Percentiles rank a stretch among this genome's conserved stretches.
Evolutionary conservation across 2,797 vertebrate species (phyloP).

Genomic region (Trachurus trachurus): DNA sequence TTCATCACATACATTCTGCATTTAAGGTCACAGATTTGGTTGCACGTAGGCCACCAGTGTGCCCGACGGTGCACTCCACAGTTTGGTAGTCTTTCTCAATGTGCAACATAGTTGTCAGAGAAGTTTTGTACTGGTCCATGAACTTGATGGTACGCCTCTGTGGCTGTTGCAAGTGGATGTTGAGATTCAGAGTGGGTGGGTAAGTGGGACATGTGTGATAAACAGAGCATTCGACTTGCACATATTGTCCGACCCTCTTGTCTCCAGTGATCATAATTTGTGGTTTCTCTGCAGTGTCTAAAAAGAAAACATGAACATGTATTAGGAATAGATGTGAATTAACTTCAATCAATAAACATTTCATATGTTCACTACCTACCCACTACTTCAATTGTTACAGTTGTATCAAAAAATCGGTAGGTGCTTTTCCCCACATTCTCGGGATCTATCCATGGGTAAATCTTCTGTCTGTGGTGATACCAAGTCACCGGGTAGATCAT

Average conservation of each 20-base stretch:
- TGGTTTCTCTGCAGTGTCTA: constrained; percentile 28
- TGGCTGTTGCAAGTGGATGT: background rate
- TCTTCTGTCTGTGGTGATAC: constrained; percentile 51
- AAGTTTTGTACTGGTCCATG: constrained; percentile 33
- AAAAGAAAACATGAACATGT: background rate
- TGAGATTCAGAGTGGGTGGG: constrained; percentile 56
- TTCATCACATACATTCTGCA: constrained; percentile 40
- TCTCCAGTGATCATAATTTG: constrained; percentile 39
- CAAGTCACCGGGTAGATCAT: constrained; percentile 35
- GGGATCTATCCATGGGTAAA: constrained; percentile 81
- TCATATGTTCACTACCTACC: constrained; percentile 46
- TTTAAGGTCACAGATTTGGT: too few relatives aligned
- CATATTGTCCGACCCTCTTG: constrained; percentile 46
- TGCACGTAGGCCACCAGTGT: background rate
- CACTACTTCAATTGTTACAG: constrained; percentile 63
- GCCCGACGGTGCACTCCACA: constrained; percentile 41
- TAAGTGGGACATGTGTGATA: constrained; percentile 50
- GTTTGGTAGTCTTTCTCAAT: constrained; percentile 43
- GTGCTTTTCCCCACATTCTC: constrained; percentile 56
- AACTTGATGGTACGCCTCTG: accelerated
- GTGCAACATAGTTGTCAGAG: constrained; percentile 14
- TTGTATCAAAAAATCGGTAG: constrained; percentile 63
- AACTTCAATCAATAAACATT: background rate
- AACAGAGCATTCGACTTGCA: constrained; percentile 60
- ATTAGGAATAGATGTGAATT: background rate